Evolutionary conservation across 2,797 vertebrate species (phyloP).

Genomic region (Podargus strigoides): DNA sequence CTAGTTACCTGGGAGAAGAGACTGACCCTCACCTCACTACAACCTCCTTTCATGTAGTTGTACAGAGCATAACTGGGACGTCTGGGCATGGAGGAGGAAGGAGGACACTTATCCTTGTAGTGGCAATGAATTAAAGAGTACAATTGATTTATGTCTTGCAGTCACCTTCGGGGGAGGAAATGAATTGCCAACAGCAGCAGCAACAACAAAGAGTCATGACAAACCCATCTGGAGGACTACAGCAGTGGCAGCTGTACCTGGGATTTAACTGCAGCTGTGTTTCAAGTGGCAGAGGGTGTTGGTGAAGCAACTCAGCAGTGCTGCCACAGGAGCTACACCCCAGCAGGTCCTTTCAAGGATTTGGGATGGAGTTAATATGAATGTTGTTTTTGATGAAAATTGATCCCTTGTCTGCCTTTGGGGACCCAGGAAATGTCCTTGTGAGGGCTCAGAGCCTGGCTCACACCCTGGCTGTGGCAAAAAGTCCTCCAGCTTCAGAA

Average conservation of each 20-base stretch:
- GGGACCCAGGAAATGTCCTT: not conserved
- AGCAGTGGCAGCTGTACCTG: not conserved
- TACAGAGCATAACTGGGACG: not conserved
- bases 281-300: not conserved
- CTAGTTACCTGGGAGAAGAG: no score
- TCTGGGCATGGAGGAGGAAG: not conserved
- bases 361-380: not conserved
- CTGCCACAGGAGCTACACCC: not conserved
- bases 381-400: not conserved
- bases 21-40: no score
- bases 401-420: not conserved
- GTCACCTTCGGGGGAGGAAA: not conserved
- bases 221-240: not conserved
- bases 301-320: accelerated
- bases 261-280: not conserved
- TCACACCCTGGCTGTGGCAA: not conserved
- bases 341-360: not conserved
- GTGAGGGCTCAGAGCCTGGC: not conserved
- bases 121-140: not conserved
- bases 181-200: not conserved
- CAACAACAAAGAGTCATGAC: not conserved
- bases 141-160: not conserved
- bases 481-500: not conserved
- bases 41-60: no score
- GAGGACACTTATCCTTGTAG: not conserved